Percentiles rank a stretch among this genome's conserved stretches.
phyloP scores from a whole-genome alignment of 92 coral and sea anemone species.

The Epizoanthus scotinus region DNA sequence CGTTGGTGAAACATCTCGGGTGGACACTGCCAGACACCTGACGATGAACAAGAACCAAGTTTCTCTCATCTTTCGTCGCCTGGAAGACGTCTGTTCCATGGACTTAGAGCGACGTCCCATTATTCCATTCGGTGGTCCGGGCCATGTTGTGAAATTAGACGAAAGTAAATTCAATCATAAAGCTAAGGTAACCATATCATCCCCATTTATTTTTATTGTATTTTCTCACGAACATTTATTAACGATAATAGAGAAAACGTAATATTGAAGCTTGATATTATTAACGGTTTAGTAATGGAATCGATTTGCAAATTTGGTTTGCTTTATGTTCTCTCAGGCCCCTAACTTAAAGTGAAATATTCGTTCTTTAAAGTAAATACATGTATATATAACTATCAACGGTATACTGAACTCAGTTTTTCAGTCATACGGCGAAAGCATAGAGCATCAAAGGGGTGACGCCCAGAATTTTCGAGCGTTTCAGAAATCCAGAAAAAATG shows the following conservation, averaged over 20 bases:
- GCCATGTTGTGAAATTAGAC: slow-evolving; percentile 33
- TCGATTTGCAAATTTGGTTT: background rate
- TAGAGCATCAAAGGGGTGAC: too few species aligned
- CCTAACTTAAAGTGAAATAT: too few species aligned
- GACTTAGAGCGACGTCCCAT: slow-evolving; percentile 37
- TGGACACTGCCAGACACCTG: slow-evolving; percentile 30
- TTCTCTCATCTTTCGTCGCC: slow-evolving; percentile 19
- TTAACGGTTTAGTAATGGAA: background rate
- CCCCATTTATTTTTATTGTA: background rate
- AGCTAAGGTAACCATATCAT: slow-evolving; percentile 40
- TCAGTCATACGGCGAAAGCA: too few species aligned
- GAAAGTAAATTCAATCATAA: slow-evolving; percentile 60
- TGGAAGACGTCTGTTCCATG: slow-evolving; percentile 40
- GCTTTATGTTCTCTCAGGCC: background rate
- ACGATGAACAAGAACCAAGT: slow-evolving; percentile 25
- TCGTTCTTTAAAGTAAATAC: too few species aligned
- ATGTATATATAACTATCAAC: too few species aligned
- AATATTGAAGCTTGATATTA: background rate
- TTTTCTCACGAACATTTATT: background rate
- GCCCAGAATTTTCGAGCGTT: too few species aligned
- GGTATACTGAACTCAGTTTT: too few species aligned
- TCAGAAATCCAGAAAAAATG: too few species aligned
- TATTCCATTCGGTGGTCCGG: slow-evolving; percentile 56
- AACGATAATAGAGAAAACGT: background rate
- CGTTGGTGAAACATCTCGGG: background rate